These are phyloP conservation scores for Magallana gigas DNA, from an alignment of 1,140 invertebrate genomes.

Conservation along the genomic window DNA sequence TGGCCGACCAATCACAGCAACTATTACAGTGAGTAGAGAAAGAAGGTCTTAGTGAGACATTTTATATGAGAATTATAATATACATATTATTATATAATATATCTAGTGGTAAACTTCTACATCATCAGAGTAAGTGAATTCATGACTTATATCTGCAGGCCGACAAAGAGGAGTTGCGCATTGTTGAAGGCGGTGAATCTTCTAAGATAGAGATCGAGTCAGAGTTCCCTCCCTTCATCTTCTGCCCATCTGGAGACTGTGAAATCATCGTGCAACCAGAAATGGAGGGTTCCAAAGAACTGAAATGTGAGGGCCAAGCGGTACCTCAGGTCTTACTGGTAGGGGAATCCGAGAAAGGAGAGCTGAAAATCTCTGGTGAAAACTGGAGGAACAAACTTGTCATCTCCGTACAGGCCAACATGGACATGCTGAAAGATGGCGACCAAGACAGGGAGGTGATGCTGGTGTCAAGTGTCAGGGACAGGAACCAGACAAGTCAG, in stretches of 20 bases:
- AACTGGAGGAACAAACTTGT: constrained; percentile 49
- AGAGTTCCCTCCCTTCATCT: constrained; percentile 50
- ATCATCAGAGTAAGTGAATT: no score
- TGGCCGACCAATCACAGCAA: constrained; percentile 61
- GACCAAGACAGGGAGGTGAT: constrained; percentile 57
- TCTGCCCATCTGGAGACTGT: constrained; percentile 28
- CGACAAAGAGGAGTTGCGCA: background rate
- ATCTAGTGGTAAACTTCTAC: no score
- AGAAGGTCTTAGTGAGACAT: background rate
- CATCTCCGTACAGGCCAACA: constrained; percentile 58
- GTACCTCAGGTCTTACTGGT: background rate
- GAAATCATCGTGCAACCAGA: background rate
- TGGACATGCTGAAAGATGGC: constrained; percentile 65
- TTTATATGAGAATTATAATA: background rate
- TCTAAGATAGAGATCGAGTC: constrained; percentile 1
- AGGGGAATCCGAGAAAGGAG: background rate
- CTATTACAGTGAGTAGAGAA: constrained; percentile 58
- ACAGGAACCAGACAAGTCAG: background rate
- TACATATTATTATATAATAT: no score
- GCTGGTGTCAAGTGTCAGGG: constrained; percentile 42
- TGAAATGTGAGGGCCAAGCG: background rate
- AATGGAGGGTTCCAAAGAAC: background rate
- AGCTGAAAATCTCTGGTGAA: constrained; percentile 33
- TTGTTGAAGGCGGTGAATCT: constrained; percentile 45
- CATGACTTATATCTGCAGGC: constrained; percentile 4